Percentiles rank a stretch among this genome's conserved stretches.
These are phyloP conservation scores for Stenurella melanura DNA, from an alignment of 2,888 invertebrate genomes.

Conservation along the genomic window DNA sequence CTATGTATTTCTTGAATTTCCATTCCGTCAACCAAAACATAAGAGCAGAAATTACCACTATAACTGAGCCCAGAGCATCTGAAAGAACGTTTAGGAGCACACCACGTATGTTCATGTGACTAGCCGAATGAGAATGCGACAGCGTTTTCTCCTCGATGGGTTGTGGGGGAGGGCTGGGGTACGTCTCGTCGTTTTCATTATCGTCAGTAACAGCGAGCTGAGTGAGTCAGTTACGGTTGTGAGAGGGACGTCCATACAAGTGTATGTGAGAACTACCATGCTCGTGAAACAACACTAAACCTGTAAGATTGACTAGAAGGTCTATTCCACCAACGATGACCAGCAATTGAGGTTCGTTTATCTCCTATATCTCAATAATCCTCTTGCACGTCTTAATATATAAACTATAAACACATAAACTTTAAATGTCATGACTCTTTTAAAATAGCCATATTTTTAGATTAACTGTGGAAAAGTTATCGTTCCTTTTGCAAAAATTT, in stretches of 20 bases:
- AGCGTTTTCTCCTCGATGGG: slow-evolving; percentile 61
- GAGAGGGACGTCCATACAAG: slow-evolving; percentile 78
- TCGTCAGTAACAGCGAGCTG: slow-evolving; percentile 81
- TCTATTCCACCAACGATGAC: too few relatives aligned
- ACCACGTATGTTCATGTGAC: slow-evolving; percentile 99
- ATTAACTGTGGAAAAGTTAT: slow-evolving; percentile 42
- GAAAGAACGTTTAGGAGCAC: slow-evolving; percentile 98
- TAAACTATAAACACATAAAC: slow-evolving; percentile 47
- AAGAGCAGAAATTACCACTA: slow-evolving; percentile 89
- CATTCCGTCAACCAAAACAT: slow-evolving; percentile 87
- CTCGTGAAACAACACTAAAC: slow-evolving; percentile 92
- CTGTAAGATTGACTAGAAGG: slow-evolving; percentile 93
- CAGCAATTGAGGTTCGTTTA: too few relatives aligned
- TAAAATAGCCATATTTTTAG: slow-evolving; percentile 36
- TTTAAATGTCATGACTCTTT: slow-evolving; percentile 41
- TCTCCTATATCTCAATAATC: too few relatives aligned
- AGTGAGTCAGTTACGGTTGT: slow-evolving; percentile 77
- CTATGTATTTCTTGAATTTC: slow-evolving; percentile 90
- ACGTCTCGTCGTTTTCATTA: slow-evolving; percentile 83
- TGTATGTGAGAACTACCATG: slow-evolving; percentile 80
- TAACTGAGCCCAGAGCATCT: slow-evolving; percentile 96
- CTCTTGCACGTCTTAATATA: too few relatives aligned
- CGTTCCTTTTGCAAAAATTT: slow-evolving; percentile 19
- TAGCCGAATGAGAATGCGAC: slow-evolving; percentile 77
- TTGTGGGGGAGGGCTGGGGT: slow-evolving; percentile 73